Base-by-base conservation (phyloP, 2,113 vertebrate genomes). In the Myxocyprinus asiaticus region DNA sequence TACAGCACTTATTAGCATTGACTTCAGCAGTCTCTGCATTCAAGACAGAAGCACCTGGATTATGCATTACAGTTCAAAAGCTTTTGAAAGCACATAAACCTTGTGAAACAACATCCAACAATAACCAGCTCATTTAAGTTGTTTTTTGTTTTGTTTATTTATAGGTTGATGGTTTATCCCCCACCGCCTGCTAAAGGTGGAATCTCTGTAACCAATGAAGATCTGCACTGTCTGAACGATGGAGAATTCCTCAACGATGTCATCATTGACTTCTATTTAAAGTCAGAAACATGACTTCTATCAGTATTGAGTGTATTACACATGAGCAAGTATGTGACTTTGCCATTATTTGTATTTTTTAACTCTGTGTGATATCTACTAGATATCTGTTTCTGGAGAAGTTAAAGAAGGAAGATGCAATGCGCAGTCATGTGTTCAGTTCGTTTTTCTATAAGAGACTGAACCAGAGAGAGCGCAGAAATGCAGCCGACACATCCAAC, bases 221-320 rank as follows among this genome's bases (percentile, higher is more conserved):
- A 99, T 90, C 96, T 99, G 59, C 96, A 98, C 90, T 99, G 98
- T 89, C 94, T 99, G 84, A 98, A 93, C 72, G 95, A 98, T 78
- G 97, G 97, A 83, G 98, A 99, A 82, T 99, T 99, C 92, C 94
- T 99, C 65, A 99, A 99, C 71, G 98, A 99, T 82, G 98, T 99
- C 84, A 99, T 99, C 88, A 97, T 99, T 87, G 98, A 99, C 93
- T 99, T 99, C 93, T 99, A 99, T 95, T 95, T 99, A 90, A 99
- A 99, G 98, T 99, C 87, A 96, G 96, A 94, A 83, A 79, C 81
- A 61, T 80, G 22, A 62, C 14, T 67, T 64, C 53, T 5, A 9
- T 67, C 22, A 55, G n/a, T 53, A 64, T 43, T 62, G 45, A 14
- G 33, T 58, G 4, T 59, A 45, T 7, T 48, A 2, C 17, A 48